Conservation (phyloP, 2,888 invertebrate genomes). For the Eudemis profundana region DNA sequence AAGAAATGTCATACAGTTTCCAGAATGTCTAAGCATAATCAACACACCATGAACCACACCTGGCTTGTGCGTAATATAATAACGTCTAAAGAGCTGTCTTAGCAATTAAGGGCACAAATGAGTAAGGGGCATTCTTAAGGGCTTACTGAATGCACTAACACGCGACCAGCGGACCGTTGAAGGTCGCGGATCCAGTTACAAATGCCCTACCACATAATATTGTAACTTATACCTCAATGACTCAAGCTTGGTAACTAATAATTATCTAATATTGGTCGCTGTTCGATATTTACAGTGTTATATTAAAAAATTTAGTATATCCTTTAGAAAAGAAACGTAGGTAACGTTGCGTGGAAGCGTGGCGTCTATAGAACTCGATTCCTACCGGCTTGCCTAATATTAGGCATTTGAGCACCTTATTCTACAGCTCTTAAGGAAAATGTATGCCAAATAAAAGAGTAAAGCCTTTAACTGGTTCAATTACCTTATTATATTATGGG, state of each 20-base stretch:
- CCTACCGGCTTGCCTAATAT: too few species aligned
- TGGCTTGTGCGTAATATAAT: slow-evolving; percentile 22
- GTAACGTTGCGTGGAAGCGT: too few species aligned
- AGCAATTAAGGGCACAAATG: slow-evolving; percentile 55
- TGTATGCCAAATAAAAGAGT: too few species aligned
- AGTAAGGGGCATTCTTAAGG: slow-evolving; percentile 60
- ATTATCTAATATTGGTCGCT: background rate
- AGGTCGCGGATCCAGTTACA: slow-evolving; percentile 67
- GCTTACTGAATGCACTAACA: slow-evolving; percentile 65
- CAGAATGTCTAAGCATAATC: too few species aligned
- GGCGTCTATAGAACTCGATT: too few species aligned
- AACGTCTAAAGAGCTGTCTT: slow-evolving; percentile 48
- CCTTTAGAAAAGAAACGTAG: too few species aligned
- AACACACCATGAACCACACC: slow-evolving; percentile 1
- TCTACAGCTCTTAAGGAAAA: too few species aligned
- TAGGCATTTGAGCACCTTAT: too few species aligned
- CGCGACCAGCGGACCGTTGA: slow-evolving; percentile 65
- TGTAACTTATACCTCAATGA: slow-evolving; percentile 36
- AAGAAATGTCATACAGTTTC: too few species aligned
- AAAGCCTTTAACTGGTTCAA: too few species aligned
- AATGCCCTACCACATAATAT: slow-evolving; percentile 50
- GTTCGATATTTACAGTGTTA: background rate
- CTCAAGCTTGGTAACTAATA: slow-evolving; percentile 20
- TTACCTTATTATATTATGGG: too few species aligned
- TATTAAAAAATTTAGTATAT: too few species aligned